Base-by-base conservation (phyloP, 2,888 invertebrate species). In the Tenthredo mesomela region DNA sequence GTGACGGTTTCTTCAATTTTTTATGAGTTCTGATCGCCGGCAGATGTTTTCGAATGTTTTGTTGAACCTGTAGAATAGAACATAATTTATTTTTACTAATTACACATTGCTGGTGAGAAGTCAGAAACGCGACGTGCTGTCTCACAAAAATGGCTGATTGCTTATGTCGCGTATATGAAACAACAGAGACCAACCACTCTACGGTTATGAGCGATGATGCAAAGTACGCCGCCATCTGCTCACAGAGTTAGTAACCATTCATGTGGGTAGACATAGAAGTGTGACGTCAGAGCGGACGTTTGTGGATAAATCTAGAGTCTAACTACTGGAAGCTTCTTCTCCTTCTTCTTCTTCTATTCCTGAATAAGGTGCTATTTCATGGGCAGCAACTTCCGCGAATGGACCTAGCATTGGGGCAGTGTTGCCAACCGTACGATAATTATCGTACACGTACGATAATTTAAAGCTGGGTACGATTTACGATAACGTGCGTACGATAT, bases 121-220 rank as follows among this genome's bases (percentile, higher is more conserved):
- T 58, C 33, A 37, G 54, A 21, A 40, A 73, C 40, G 50, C 40
- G 71, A 77, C 84, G 61, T 83, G 84, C 85, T 82, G 71, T 37
- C 71, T 87, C 71, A 82, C 85, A 86, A 88, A 89, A 86, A 86
- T 87, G 85, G 87, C 86, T 80, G 85, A 77, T 77, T 54, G 18
- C 77, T 29, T 50, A 50, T 50, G n/a, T 4, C 50, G 12, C 50
- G n/a, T 18, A 9, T 77, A 77, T 40, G 1, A 9, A 71, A 21
- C 43, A 9, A 40, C 33, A 12, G 6, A 33, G 67, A 29, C 15
- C 0, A 67, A 7, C 18, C 2, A 33, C 67, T 12, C 25, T 12
- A 67, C 67, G 7, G 18, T 33, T 67, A 54, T 54, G 7, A n/a
- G n/a, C 54, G 50, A 18, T 5, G 50, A 50, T 50, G 50, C 0